Base-by-base conservation (phyloP, 2,113 vertebrate species). In the Narcine bancroftii region DNA sequence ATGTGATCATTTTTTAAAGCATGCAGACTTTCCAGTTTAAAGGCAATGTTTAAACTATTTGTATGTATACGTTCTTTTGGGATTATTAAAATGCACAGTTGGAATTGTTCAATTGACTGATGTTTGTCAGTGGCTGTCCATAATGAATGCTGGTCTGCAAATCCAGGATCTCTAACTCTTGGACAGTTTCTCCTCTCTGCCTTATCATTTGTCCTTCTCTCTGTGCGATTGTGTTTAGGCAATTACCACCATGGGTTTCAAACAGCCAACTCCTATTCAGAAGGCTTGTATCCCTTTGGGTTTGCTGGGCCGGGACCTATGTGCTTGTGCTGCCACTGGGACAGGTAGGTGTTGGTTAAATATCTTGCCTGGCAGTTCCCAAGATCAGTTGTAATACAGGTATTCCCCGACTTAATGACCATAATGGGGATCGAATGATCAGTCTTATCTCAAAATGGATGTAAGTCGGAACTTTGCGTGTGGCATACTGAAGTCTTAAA, bases 301-400 rank as follows among this genome's bases (percentile, higher is more conserved):
- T 1, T 96, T 99, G 91, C 92, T 99, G 93, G 99, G 98, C n/a
- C 96, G 97, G 93, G 99, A 99, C 94, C 96, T 99, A 79, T 99
- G 99, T 92, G 99, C 98, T 71, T 99, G 99, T 76, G 99, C 99
- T 66, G 99, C 99, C 42, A 99, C 99, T 29, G 99, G 99, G 92
- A 99, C 99, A 93, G 99, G 98, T 99, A 93, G 92, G 94, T 33
- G 0, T 71, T 1, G 45, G 0, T 29, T 69, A 42, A 45, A 21
- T 17, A 42, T 24, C 87, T 66, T 1, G 21, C 63, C n/a, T 91
- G 81, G n/a, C 65, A 42, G 42, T 45, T 39, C 24, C 36, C 26
- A 29, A 26, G 66, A 65, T 69, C 17, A 69, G 19, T 26, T 69
- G 21, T 69, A 69, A n/a, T n/a, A n/a, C n/a, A n/a, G n/a, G n/a